Base-by-base conservation (phyloP, 2,888 invertebrate species). In the Anorthoa munda region DNA sequence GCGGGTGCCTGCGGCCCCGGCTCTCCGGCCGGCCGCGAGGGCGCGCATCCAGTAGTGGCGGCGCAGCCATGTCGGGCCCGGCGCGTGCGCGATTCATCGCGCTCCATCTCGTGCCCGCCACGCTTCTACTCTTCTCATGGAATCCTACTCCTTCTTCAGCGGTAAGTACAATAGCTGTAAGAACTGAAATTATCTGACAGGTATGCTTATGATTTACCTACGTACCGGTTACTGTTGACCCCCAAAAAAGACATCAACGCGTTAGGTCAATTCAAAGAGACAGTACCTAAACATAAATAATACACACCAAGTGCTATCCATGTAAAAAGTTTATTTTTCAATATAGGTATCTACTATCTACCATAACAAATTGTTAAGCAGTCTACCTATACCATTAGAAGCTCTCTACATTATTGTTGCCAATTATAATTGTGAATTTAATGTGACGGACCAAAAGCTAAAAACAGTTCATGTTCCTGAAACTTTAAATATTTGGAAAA, bases 61-160 rank as follows among this genome's bases (percentile, higher is more conserved):
- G 94, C 94, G 94, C 94, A 95, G 95, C 95, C 95, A 96, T 96
- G 95, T 94, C 96, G 93, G 95, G 95, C 93, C 95, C 94, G 95
- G 95, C 94, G 95, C 95, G 95, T 93, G 93, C 93, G 94, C 95
- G 94, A 91, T 91, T 91, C 85, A 82, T 91, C 84, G 93, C 93
- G 93, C 91, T 92, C 84, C 91, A 91, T 88, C 91, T 94, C 87
- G 92, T 91, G 92, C 91, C 92, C 90, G 91, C 92, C 89, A 89
- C 90, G 88, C 87, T 95, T 87, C 92, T 95, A 75, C 86, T 95
- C 76, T 91, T 94, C 82, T 86, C 90, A 84, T 90, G 89, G 92
- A 89, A 87, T 84, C 91, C 91, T 65, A 78, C 87, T 79, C 92
- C 93, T 81, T 86, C 90, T 85, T 85, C 91, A 88, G 95, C 96